Evolutionary conservation across 2,797 vertebrate species (phyloP).

Genomic region (Morus bassanus): DNA sequence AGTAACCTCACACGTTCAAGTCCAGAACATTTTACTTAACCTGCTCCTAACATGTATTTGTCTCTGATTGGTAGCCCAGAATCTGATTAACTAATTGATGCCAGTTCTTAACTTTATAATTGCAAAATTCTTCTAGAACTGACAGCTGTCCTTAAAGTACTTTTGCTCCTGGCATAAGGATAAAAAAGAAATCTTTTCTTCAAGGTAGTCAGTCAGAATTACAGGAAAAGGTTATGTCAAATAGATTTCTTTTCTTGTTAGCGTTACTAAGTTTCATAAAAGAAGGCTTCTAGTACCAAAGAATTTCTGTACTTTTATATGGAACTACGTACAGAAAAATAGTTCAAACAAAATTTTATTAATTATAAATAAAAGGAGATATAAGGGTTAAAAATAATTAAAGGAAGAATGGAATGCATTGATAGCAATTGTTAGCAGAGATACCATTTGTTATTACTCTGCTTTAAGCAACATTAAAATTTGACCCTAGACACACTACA

Average conservation of each 20-base stretch:
- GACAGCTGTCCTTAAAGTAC: not conserved
- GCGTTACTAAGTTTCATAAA: not conserved
- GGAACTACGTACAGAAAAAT: not conserved
- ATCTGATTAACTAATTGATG: not conserved
- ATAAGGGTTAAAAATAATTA: not conserved
- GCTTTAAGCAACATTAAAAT: not conserved
- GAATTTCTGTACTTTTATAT: not conserved
- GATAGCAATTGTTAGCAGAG: not conserved
- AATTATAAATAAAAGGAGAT: not conserved
- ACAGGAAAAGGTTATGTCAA: not conserved
- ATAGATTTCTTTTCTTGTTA: not conserved
- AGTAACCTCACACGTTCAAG: not conserved
- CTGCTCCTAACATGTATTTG: not conserved
- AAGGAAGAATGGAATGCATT: not conserved
- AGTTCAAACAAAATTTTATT: not conserved
- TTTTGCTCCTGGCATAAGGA: not conserved
- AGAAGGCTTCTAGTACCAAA: not conserved
- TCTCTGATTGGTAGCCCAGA: not conserved
- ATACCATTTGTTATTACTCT: not conserved
- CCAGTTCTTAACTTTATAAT: not conserved
- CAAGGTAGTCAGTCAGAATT: not conserved
- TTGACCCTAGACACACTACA: not conserved
- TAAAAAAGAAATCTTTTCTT: not conserved
- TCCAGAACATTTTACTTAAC: not conserved
- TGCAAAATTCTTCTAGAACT: not conserved